Percentiles rank a stretch among this genome's conserved stretches.
phyloP scores from a whole-genome alignment of 2,113 vertebrate genomes.

The Notiomystis cincta region DNA sequence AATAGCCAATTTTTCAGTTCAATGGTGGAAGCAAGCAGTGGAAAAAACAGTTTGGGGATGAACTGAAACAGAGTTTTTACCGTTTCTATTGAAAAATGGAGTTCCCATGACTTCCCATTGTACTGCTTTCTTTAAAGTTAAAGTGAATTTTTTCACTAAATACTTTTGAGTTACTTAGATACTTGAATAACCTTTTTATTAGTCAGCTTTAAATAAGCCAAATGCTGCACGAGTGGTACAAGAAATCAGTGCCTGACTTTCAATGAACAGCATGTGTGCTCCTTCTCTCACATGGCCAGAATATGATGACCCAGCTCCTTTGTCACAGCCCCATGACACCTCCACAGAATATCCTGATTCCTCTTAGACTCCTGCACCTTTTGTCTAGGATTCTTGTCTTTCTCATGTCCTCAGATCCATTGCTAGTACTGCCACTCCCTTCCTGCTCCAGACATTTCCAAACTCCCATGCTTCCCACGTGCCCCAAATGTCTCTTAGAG shows the following conservation, averaged over 20 bases:
- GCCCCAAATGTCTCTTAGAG: neutral
- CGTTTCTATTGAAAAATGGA: neutral
- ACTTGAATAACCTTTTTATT: neutral
- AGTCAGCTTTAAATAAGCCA: neutral
- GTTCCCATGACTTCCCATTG: neutral
- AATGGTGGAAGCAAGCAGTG: neutral
- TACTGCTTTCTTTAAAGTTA: neutral
- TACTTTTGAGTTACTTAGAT: neutral
- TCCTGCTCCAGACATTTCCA: neutral
- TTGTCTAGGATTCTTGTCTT: neutral
- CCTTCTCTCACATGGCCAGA: neutral
- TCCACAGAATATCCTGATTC: neutral
- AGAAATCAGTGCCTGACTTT: neutral
- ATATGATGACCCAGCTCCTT: neutral
- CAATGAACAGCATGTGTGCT: neutral
- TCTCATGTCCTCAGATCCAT: neutral
- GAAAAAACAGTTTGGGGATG: neutral
- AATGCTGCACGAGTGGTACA: neutral
- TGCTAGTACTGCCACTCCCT: neutral
- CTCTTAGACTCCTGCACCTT: neutral
- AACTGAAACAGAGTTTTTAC: neutral
- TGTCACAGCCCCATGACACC: neutral
- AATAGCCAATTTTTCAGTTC: conserved; percentile 42
- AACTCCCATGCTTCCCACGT: neutral
- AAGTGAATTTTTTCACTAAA: neutral